Conservation (phyloP, 1,140 invertebrate species). For the Cotesia glomerata region DNA sequence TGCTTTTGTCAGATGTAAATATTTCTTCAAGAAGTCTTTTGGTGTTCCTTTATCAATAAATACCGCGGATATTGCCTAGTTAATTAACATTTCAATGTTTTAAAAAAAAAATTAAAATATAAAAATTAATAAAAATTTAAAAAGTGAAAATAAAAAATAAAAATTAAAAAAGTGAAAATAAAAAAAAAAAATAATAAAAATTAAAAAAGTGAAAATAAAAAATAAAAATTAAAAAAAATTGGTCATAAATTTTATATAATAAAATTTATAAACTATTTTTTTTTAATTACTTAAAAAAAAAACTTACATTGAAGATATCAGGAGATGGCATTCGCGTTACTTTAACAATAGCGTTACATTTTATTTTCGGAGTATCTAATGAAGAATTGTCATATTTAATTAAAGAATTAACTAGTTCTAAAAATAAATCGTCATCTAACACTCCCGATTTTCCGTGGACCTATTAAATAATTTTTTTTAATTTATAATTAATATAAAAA, state of each 20-base stretch:
- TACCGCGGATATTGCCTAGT: constrained; percentile 82
- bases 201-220: too few species aligned
- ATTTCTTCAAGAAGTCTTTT: constrained; percentile 91
- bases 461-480: constrained; percentile 34
- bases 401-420: constrained; percentile 90
- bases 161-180: too few species aligned
- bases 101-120: too few species aligned
- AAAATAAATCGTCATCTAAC: constrained; percentile 92
- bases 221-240: constrained; percentile 10
- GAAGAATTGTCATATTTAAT: constrained; percentile 71
- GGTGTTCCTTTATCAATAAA: constrained; percentile 93
- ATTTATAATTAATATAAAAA: too few species aligned
- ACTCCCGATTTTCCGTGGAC: constrained; percentile 85
- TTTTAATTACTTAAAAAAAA: not conserved
- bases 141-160: too few species aligned
- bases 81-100: not conserved
- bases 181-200: too few species aligned
- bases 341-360: constrained; percentile 43
- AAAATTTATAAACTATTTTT: not conserved
- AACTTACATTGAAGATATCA: constrained; percentile 58
- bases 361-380: constrained; percentile 41
- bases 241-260: too few species aligned
- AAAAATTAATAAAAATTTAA: too few species aligned
- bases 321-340: constrained; percentile 52
- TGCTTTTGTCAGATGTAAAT: constrained; percentile 84